Conservation (phyloP, 2,888 invertebrate species). For the Mechanitis messenoides region DNA sequence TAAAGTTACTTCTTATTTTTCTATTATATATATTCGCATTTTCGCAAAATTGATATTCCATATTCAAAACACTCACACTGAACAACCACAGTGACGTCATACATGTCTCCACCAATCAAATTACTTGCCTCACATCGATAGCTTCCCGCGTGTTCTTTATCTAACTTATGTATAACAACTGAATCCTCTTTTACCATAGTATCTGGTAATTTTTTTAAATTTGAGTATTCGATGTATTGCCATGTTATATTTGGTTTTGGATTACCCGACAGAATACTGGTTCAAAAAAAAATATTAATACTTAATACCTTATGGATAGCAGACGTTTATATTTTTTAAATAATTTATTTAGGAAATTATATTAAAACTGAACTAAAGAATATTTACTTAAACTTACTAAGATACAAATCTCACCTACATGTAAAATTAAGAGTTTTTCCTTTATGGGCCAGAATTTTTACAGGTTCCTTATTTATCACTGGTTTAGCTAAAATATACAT, state of each 20-base stretch:
- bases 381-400: conserved; percentile 13
- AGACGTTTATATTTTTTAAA: no score
- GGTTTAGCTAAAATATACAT: conserved; percentile 46
- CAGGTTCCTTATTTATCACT: conserved; percentile 40
- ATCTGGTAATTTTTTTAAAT: conserved; percentile 35
- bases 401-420: conserved; percentile 69
- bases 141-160: conserved; percentile 42
- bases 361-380: background rate
- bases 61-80: conserved; percentile 51
- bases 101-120: conserved; percentile 48
- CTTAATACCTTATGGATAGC: no score
- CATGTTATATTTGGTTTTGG: conserved; percentile 52
- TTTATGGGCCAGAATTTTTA: conserved; percentile 30
- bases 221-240: conserved; percentile 37
- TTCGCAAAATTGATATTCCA: background rate
- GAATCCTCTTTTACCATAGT: conserved; percentile 30
- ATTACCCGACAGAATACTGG: conserved; percentile 51
- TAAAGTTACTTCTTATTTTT: background rate
- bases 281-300: conserved; percentile 14
- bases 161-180: conserved; percentile 41
- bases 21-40: background rate
- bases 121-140: conserved; percentile 61
- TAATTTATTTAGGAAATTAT: no score
- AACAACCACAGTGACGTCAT: conserved; percentile 46
- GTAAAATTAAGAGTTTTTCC: conserved; percentile 48